These are phyloP conservation scores for Anisognathus igniventris DNA, from an alignment of 2,797 vertebrate genomes.

Conservation along the genomic window DNA sequence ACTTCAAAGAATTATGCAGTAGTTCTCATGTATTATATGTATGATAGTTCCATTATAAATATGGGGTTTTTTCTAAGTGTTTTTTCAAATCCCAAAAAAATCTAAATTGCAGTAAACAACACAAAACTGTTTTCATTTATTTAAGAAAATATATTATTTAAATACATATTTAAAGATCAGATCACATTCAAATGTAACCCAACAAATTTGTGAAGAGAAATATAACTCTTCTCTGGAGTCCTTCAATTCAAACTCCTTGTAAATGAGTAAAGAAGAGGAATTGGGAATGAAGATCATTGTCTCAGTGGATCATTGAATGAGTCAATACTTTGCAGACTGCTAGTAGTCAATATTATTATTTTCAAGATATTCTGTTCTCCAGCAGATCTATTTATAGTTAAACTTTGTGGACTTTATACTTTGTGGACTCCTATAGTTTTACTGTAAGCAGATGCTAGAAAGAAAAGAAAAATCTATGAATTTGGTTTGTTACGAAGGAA, in stretches of 20 bases:
- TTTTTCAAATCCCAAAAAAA: neutral
- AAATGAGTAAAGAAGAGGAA: neutral
- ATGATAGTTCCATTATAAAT: neutral
- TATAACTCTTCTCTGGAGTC: neutral
- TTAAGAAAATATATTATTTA: neutral
- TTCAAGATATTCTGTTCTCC: constrained; percentile 68
- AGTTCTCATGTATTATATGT: neutral
- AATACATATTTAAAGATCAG: neutral
- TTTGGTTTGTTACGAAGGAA: neutral
- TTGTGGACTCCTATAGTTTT: constrained; percentile 24
- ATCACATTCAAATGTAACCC: constrained; percentile 3
- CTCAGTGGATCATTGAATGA: neutral
- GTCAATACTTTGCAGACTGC: constrained; percentile 28
- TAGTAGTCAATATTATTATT: constrained; percentile 31
- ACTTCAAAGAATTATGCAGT: neutral
- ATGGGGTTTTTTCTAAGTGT: neutral
- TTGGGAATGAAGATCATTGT: neutral
- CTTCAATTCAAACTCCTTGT: neutral
- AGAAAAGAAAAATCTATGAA: neutral
- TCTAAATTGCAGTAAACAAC: neutral
- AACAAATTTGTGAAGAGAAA: constrained; percentile 14
- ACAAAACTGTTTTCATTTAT: neutral
- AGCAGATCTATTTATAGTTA: constrained; percentile 78
- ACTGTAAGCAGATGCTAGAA: constrained; percentile 42
- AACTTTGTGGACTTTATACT: constrained; percentile 19